These are phyloP conservation scores for Hydrotaea cyrtoneurina DNA, from an alignment of 2,888 invertebrate species.

Conservation along the genomic window DNA sequence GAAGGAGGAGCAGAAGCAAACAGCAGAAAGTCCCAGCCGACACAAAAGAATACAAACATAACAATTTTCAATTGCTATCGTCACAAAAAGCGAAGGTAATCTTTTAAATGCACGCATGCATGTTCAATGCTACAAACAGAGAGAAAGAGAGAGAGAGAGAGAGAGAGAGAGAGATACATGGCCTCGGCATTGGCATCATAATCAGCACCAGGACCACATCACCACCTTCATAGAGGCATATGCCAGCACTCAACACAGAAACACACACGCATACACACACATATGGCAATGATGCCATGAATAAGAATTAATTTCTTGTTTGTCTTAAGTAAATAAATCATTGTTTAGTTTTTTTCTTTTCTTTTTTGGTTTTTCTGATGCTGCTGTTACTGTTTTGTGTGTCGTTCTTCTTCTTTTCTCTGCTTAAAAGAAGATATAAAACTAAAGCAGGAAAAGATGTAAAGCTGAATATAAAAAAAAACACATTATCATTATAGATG, in stretches of 20 bases:
- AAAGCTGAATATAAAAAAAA: constrained; percentile 5
- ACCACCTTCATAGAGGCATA: constrained; percentile 5
- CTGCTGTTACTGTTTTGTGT: neutral
- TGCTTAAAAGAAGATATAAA: neutral
- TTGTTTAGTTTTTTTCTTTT: constrained; percentile 29
- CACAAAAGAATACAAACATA: constrained; percentile 24
- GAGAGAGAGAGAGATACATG: neutral
- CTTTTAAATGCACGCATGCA: constrained; percentile 48
- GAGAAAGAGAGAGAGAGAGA: no score
- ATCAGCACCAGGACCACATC: constrained; percentile 19
- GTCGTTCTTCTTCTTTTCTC: neutral
- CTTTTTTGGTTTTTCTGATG: constrained; percentile 1
- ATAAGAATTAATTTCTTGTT: constrained; percentile 67
- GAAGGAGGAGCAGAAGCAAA: neutral
- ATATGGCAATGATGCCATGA: constrained; percentile 43
- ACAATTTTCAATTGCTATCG: constrained; percentile 35
- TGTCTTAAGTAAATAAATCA: constrained; percentile 65
- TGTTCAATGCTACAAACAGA: constrained; percentile 17
- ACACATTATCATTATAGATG: constrained; percentile 33
- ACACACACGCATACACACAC: neutral
- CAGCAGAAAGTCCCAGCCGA: neutral
- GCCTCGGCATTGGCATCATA: neutral
- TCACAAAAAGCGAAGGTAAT: constrained; percentile 38
- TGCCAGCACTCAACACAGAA: neutral
- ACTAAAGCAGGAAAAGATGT: constrained; percentile 32